Conservation (phyloP, 2,797 vertebrate genomes). For the Brotula barbata region DNA sequence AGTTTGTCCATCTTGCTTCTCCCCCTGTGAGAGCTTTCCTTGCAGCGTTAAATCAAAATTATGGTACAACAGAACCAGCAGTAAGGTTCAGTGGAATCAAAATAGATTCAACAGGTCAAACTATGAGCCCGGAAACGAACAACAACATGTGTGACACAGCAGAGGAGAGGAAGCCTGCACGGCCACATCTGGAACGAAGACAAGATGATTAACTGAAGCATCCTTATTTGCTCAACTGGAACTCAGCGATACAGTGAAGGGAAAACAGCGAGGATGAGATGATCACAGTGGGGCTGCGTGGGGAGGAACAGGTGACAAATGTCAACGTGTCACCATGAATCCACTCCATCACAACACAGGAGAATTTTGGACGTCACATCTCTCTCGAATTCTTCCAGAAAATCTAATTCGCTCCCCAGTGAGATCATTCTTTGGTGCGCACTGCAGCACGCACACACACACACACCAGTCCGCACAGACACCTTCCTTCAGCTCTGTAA, state of each 20-base stretch:
- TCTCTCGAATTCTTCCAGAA: too few species aligned
- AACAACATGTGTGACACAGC: slow-evolving; percentile 11
- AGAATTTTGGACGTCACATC: too few species aligned
- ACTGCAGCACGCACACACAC: slow-evolving; percentile 21
- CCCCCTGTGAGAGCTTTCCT: not conserved
- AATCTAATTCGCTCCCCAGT: too few species aligned
- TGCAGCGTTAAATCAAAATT: not conserved
- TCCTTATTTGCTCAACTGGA: not conserved
- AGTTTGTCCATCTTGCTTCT: too few species aligned
- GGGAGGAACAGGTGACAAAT: slow-evolving; percentile 57
- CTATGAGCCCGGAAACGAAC: slow-evolving; percentile 15
- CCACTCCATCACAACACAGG: too few species aligned
- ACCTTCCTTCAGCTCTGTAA: slow-evolving; percentile 65
- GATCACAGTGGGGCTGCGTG: slow-evolving; percentile 10
- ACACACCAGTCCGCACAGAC: slow-evolving; percentile 61
- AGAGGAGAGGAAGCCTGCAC: not conserved
- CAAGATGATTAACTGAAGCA: not conserved
- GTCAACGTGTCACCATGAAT: too few species aligned
- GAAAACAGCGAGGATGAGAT: too few species aligned
- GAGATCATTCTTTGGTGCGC: too few species aligned
- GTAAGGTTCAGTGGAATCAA: slow-evolving; percentile 11
- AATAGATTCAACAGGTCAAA: slow-evolving; percentile 65
- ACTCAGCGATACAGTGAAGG: not conserved
- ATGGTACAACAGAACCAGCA: too few species aligned
- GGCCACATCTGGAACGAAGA: not conserved